Evolutionary conservation across 2,888 invertebrate species (phyloP).

Genomic region (Trachelus tabidus): DNA sequence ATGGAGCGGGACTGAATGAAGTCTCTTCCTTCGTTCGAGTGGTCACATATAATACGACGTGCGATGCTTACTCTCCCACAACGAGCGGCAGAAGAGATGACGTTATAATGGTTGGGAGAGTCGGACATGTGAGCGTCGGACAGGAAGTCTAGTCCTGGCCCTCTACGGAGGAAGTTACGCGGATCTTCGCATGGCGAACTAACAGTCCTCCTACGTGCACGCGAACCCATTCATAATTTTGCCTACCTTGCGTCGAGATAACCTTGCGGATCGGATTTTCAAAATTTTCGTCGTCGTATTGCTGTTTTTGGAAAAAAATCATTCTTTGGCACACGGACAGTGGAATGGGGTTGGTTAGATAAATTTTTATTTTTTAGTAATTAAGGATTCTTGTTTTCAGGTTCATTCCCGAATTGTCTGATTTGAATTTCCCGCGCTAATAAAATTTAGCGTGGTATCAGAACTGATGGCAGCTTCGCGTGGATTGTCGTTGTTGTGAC

Average conservation of each 20-base stretch:
- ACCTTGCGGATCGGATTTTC: too few relatives aligned
- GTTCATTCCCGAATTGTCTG: conserved; percentile 32
- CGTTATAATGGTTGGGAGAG: conserved; percentile 62
- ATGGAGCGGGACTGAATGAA: conserved; percentile 12
- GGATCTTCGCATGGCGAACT: conserved; percentile 65
- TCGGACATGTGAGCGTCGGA: conserved; percentile 60
- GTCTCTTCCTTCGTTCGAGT: conserved; percentile 6
- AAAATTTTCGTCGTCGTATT: too few relatives aligned
- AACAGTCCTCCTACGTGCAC: conserved; percentile 61
- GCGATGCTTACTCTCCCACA: conserved; percentile 66
- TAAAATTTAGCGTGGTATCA: too few relatives aligned
- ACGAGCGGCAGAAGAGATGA: conserved; percentile 61
- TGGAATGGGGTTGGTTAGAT: too few relatives aligned
- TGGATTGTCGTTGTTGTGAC: too few relatives aligned
- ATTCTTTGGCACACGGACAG: too few relatives aligned
- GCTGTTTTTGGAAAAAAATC: too few relatives aligned
- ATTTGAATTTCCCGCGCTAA: conserved; percentile 34
- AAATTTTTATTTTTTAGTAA: too few relatives aligned
- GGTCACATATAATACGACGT: conserved; percentile 55
- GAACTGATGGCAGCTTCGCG: too few relatives aligned
- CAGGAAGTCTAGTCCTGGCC: conserved; percentile 53
- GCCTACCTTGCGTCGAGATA: background rate
- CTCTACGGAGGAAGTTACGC: conserved; percentile 50
- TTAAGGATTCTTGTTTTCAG: too few relatives aligned
- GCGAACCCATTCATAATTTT: conserved; percentile 53